Percentiles rank a stretch among this genome's conserved stretches.
Evolutionary conservation across 2,888 invertebrate species (phyloP).

Genomic region (Tetramorium bicarinatum): DNA sequence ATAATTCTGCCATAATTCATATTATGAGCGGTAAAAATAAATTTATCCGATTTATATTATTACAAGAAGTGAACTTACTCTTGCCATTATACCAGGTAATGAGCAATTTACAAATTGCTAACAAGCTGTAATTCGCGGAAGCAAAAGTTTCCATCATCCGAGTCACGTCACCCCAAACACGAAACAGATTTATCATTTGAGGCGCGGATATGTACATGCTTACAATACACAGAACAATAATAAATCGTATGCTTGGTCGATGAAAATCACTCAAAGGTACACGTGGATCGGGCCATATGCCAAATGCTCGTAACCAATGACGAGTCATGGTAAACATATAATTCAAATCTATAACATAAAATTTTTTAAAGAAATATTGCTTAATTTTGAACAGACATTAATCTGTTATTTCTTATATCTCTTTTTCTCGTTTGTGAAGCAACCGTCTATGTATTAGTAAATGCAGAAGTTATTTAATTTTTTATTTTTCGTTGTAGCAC

Average conservation of each 20-base stretch:
- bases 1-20: not conserved
- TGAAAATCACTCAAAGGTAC: not conserved
- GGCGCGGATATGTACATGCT: constrained; percentile 54
- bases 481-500: not conserved
- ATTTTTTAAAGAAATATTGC: not conserved
- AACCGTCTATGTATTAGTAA: not conserved
- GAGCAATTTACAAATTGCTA: constrained; percentile 51
- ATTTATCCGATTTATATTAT: not conserved
- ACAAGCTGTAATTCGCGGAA: constrained; percentile 3
- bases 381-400: not conserved
- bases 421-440: not conserved
- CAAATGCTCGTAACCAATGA: constrained; percentile 63
- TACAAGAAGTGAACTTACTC: constrained; percentile 41
- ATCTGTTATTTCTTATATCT: not conserved
- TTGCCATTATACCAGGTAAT: constrained; percentile 56
- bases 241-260: constrained; percentile 27
- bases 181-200: constrained; percentile 56
- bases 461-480: not conserved
- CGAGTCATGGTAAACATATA: constrained; percentile 66
- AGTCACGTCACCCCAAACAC: constrained; percentile 60
- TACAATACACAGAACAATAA: not conserved
- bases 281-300: constrained; percentile 72
- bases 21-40: not conserved
- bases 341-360: constrained; percentile 58
- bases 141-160: constrained; percentile 53